Base-by-base conservation (phyloP, 2,113 vertebrate species). In the Oryzias celebensis region DNA sequence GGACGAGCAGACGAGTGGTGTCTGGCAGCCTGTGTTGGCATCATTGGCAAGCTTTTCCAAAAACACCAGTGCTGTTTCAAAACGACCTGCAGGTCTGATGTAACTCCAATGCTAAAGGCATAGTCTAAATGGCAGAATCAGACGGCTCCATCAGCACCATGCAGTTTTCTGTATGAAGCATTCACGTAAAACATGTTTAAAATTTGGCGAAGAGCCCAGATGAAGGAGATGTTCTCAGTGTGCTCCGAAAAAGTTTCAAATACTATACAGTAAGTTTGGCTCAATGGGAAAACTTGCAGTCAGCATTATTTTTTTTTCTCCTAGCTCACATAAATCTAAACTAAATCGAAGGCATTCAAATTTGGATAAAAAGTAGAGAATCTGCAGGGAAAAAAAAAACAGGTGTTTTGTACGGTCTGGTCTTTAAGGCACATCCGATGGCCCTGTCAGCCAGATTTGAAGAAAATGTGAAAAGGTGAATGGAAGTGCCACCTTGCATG, bases 91-190 rank as follows among this genome's bases (percentile, higher is more conserved):
- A 58, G 4, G 24, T 55, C 49, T 54, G 14, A 36, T 48, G 43
- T 51, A 52, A 31, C 26, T 53, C 26, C 5, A 71, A 24, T 5
- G 0, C 41, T 43, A 44, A 23, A 45, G 52, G 58, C n/a, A 49
- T 59, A 20, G 48, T 42, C 22, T 70, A 57, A 50, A 53, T 28
- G 41, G 52, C 23, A 48, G 7, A 17, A 31, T 8, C 31, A 2
- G 31, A 81, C 71, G 23, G 70, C 48, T 47, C 60, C 28, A 55
- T 73, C 72, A 73, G 70, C 26, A 63, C 14, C 6, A 58, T 52
- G 58, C 68, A 65, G 69, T 62, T 78, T 58, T n/a, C 72, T n/a
- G 26, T 20, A 20, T 20, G 20, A 18, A 47, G 69, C 64, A 3
- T 4, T 59, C 49, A 12, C 14, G 45, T 24, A 58, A 16, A 59